Percentiles rank a stretch among this genome's conserved stretches.
Conservation (phyloP, 2,888 invertebrate species). For the Meliscaeva auricollis region DNA sequence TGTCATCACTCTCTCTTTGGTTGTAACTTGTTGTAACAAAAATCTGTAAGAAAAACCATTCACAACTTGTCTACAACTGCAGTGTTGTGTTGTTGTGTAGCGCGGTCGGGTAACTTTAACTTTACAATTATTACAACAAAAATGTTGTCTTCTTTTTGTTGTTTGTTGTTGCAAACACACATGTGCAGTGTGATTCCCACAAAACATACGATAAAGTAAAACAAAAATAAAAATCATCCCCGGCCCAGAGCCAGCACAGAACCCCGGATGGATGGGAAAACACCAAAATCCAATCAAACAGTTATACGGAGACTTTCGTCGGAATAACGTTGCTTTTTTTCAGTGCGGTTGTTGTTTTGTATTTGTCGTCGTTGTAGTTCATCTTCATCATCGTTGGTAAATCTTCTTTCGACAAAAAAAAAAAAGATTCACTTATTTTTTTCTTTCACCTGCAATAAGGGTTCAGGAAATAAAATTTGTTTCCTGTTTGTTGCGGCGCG, state of each 20-base stretch:
- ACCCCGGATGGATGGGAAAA: constrained; percentile 64
- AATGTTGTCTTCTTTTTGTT: constrained; percentile 29
- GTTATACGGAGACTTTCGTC: constrained; percentile 73
- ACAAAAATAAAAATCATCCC: constrained; percentile 27
- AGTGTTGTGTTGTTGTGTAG: constrained; percentile 7
- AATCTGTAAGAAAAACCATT: constrained; percentile 30
- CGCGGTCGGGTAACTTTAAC: constrained; percentile 6
- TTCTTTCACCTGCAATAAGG: constrained; percentile 3
- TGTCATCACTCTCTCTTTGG: constrained; percentile 1
- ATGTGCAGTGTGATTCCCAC: constrained; percentile 34
- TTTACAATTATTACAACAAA: constrained; percentile 32
- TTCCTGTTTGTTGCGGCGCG: background rate
- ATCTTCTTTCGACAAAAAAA: constrained; percentile 28
- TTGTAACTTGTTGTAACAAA: constrained; percentile 46
- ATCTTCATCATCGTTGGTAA: background rate
- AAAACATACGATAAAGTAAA: constrained; percentile 25
- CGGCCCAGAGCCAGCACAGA: constrained; percentile 9
- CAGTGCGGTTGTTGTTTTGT: constrained; percentile 38
- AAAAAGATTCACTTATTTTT: constrained; percentile 5
- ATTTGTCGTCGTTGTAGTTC: constrained; percentile 2
- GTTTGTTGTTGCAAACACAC: constrained; percentile 43
- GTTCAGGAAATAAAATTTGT: constrained; percentile 2
- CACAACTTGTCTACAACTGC: constrained; percentile 31
- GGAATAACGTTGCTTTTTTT: constrained; percentile 49
- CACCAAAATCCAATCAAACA: constrained; percentile 63